Evolutionary conservation across 2,888 invertebrate species (phyloP).

Genomic region (Sesia apiformis): DNA sequence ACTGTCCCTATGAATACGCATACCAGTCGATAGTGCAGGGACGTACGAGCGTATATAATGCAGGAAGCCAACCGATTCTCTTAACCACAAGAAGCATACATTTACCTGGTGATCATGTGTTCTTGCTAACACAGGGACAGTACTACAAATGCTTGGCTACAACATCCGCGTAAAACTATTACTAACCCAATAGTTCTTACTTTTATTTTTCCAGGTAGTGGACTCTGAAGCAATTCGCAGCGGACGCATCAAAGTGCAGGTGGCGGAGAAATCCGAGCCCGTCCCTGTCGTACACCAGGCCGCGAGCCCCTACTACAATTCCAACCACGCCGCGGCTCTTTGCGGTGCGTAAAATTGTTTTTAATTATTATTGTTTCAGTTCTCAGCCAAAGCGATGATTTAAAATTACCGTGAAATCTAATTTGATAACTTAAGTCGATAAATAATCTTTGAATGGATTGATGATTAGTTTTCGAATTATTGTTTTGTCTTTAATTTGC

Average conservation of each 20-base stretch:
- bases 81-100: constrained; percentile 46
- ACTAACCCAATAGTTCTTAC: neutral
- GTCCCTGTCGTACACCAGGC: constrained; percentile 34
- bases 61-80: constrained; percentile 22
- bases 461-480: too few species aligned
- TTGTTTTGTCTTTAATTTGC: too few species aligned
- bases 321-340: constrained; percentile 73
- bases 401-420: too few species aligned
- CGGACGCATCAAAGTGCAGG: constrained; percentile 75
- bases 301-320: constrained; percentile 64
- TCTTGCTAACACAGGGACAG: constrained; percentile 82
- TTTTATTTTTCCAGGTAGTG: constrained; percentile 54
- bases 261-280: constrained; percentile 71
- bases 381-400: too few species aligned
- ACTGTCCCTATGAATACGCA: too few species aligned
- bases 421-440: too few species aligned
- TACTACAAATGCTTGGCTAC: constrained; percentile 87
- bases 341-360: constrained; percentile 44
- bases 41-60: too few species aligned
- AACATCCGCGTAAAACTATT: too few species aligned
- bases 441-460: too few species aligned
- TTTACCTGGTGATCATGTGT: constrained; percentile 78
- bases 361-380: too few species aligned
- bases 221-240: constrained; percentile 70
- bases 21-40: too few species aligned